These are phyloP conservation scores for Macroglossus sobrinus DNA, from an alignment of 2,113 vertebrate genomes.

Conservation along the genomic window DNA sequence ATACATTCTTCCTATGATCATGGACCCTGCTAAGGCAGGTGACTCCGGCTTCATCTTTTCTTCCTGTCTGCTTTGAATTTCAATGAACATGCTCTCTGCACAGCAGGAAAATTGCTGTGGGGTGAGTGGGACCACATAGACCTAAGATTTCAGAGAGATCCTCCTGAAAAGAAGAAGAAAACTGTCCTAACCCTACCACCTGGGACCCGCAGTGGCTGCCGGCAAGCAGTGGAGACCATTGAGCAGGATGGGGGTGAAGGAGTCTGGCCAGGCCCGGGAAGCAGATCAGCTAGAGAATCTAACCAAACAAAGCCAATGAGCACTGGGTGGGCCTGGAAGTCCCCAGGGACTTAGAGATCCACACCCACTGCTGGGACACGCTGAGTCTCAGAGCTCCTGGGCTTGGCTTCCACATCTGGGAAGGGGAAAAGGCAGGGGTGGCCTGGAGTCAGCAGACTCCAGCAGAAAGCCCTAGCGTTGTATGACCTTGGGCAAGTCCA, in stretches of 20 bases:
- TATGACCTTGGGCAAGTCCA: background rate
- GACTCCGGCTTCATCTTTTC: background rate
- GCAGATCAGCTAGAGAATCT: background rate
- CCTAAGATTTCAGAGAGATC: background rate
- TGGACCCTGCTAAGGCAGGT: background rate
- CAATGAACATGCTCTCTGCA: background rate
- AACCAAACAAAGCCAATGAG: background rate
- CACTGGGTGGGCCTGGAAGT: background rate
- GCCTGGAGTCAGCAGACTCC: background rate
- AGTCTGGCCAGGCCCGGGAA: background rate
- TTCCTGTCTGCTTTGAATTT: background rate
- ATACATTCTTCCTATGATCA: accelerated
- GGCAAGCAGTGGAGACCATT: background rate
- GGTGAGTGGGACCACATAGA: background rate
- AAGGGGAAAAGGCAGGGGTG: background rate
- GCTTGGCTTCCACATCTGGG: too few species aligned
- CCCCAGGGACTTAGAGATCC: background rate
- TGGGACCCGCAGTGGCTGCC: background rate
- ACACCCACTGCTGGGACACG: accelerated
- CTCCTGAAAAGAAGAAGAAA: background rate
- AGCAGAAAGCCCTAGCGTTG: background rate
- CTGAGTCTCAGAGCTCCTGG: background rate
- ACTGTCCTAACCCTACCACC: accelerated
- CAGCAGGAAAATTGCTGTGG: background rate
- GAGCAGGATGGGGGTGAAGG: background rate